Evolutionary conservation across 2,888 invertebrate genomes (phyloP), one percentile per base, ranked within the genome.

Genomic region (Thumatha senex): DNA sequence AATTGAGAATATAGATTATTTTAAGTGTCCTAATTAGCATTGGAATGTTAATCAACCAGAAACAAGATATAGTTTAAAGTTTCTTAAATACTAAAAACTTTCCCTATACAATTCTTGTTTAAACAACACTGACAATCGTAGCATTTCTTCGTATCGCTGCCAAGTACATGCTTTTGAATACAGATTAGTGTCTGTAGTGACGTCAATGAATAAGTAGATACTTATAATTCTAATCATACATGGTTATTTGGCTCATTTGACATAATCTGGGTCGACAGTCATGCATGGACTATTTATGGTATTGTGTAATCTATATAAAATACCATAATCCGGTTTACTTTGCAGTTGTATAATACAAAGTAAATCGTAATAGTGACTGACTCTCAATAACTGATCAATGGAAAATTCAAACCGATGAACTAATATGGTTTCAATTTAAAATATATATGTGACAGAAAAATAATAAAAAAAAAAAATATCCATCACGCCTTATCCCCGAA

Each of bases 201-300:
- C 57, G 63, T n/a, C 18, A 24, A 24, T 24, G 36, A 42, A 35
- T 51, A n/a, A 30, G 50, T 56, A 31, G 10, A 8, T 10, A 65
- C 72, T 76, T 74, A 71, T 54, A 47, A 78, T 78, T 75, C 75
- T 45, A 55, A 65, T 57, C 69, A 63, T 68, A 76, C 64, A 70
- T 72, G 74, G 72, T 70, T 73, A 80, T 79, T 77, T 64, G 69
- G 58, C 61, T 64, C 64, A 66, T 64, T 61, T 56, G 65, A 72
- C 64, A 74, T 76, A 72, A 78, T 80, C 63, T 67, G 65, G 76
- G 75, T 60, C 78, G 73, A 70, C 72, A 70, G 74, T 78, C 67
- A 75, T 70, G 61, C 70, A 66, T 78, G 72, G 70, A 73, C 72
- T 66, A 70, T 31, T 31, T 11, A 31, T 2, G 9, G 1, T 31